Evolutionary conservation across 2,888 invertebrate genomes (phyloP), one percentile per base, ranked within the genome.

Genomic region (Philereme transversata): DNA sequence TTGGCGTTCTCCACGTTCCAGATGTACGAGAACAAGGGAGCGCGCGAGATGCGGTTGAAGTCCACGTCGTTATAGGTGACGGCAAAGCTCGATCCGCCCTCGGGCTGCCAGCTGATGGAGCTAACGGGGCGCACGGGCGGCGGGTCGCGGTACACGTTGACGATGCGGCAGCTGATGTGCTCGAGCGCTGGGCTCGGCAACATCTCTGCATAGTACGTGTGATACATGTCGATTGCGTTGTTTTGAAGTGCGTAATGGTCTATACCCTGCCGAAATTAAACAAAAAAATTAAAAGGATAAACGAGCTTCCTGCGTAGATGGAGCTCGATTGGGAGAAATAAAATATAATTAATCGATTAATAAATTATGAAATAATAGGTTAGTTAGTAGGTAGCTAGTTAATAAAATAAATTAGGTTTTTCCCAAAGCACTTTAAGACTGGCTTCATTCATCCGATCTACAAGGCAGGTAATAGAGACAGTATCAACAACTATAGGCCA

Each of bases 1-100:
- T 96, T 97, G 0, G 97, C 96, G 80, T 97, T 97, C 81, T 97
- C 97, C 93, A 97, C 93, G 88, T 98, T 97, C 98, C 98, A 99
- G 70, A 98, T 95, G 80, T 95, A 97, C 0, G 81, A 78, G 0
- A 68, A 54, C 10, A 74, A 22, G 0, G 81, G 69, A 5, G 71
- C 65, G 49, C 95, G 90, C 5, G 84, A 63, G 4, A 56, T 62
- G 9, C 94, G 94, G 79, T 96, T 95, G 81, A 96, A 97, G 76
- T 95, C 95, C 72, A 96, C 90, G 78, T 96, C 96, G 70, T 96
- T 95, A 82, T 98, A 97, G 4, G 97, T 94, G 8, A 96, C 96
- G 0, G 97, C 98, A 74, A 98, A 92, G 77, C 95, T 95, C 9
- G 95, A 94, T 11, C 96, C 96, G 41, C 95, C 95, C 75, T 97